Base-by-base conservation (phyloP, 2,888 invertebrate genomes). In the Ichneumon xanthorius region DNA sequence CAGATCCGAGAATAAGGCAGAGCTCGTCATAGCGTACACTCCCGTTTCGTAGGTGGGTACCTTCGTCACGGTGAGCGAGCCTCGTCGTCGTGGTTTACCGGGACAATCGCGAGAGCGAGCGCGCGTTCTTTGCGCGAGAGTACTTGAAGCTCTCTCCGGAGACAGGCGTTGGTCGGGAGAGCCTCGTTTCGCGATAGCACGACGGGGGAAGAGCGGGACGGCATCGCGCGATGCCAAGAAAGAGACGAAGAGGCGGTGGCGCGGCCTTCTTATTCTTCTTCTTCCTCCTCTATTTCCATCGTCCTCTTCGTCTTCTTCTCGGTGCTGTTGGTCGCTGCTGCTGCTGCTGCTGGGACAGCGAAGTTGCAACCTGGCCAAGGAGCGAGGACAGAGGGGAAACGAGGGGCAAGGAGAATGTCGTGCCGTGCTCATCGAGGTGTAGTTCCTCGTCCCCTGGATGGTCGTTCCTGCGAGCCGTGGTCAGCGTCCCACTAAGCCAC, bases 391-490 rank as follows among this genome's bases (percentile, higher is more conserved):
- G 83, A 70, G 83, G 79, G 89, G 81, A 84, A 86, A 76, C 90
- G 89, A 90, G 89, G 90, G 91, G 91, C 90, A 90, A 90, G 88
- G 91, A 90, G 92, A 92, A 91, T 92, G 92, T 92, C 92, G 91
- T 92, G 92, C 92, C 92, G 94, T 93, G 93, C 89, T 93, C 94
- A 93, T 93, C 94, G 93, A 94, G 92, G 92, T 93, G 93, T 93
- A 93, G 92, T 93, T 94, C 94, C 94, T 93, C 92, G 94, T 94
- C 93, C 93, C 92, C 93, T 87, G 86, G 86, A 87, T 86, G 85
- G 82, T 75, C 86, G 87, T 85, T 93, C 92, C 92, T 91, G 91
- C 90, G 88, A 82, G 78, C 91, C 92, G 92, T 93, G 92, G 92
- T 93, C 93, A 93, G 92, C 92, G 93, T 93, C 93, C 93, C 92